phyloP scores from a whole-genome alignment of 2,888 invertebrate species.

The Melanargia galathea region DNA sequence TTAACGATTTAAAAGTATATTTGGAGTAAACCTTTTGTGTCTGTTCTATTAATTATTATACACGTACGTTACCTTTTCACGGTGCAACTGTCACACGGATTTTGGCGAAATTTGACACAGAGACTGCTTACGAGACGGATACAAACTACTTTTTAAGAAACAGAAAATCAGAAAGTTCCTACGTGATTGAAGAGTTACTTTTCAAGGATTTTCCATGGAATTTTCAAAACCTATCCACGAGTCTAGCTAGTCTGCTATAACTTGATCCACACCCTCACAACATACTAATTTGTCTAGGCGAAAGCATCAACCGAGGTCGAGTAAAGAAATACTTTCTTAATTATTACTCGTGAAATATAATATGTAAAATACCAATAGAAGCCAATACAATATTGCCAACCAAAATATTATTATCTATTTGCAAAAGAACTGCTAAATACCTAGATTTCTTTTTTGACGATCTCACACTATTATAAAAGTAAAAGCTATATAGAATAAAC shows the following conservation, averaged over 20 bases:
- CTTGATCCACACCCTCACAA: neutral
- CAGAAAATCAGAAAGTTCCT: too few species aligned
- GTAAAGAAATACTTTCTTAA: constrained; percentile 45
- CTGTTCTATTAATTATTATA: too few species aligned
- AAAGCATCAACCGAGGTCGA: constrained; percentile 48
- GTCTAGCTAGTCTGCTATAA: neutral
- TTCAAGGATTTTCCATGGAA: too few species aligned
- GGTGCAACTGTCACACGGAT: too few species aligned
- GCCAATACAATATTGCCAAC: neutral
- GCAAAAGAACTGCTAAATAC: neutral
- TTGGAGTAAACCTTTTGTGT: too few species aligned
- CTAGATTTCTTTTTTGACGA: neutral
- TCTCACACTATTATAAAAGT: neutral
- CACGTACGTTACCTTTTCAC: too few species aligned
- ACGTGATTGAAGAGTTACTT: too few species aligned
- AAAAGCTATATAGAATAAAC: neutral
- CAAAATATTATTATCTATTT: neutral
- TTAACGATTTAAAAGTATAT: too few species aligned
- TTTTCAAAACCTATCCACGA: too few species aligned
- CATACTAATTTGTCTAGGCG: constrained; percentile 39
- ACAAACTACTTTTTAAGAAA: too few species aligned
- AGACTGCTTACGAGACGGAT: too few species aligned
- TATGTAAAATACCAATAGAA: neutral
- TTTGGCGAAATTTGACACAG: too few species aligned
- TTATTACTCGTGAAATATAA: constrained; percentile 16